Evolutionary conservation across 2,888 invertebrate genomes (phyloP).

Genomic region (Ecliptopera silaceata): DNA sequence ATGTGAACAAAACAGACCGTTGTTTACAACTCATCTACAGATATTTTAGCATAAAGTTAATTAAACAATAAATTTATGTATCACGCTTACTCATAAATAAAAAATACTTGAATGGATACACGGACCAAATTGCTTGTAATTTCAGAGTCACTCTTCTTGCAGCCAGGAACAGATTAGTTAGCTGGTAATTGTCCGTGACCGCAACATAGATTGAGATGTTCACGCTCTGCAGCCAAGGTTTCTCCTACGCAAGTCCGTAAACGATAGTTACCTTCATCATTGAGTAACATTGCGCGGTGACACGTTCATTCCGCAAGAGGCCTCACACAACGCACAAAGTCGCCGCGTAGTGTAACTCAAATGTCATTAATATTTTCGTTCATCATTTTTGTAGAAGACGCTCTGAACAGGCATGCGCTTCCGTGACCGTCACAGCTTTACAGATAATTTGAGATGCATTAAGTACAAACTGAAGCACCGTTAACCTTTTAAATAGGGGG

Average conservation of each 20-base stretch:
- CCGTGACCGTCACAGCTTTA: constrained; percentile 23
- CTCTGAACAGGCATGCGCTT: not conserved
- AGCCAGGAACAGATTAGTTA: constrained; percentile 8
- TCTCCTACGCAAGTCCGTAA: no score
- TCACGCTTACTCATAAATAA: no score
- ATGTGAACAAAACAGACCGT: not conserved
- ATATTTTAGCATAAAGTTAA: not conserved
- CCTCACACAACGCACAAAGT: no score
- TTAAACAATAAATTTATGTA: no score
- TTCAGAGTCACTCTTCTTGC: not conserved
- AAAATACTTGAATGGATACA: no score
- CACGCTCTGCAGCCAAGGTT: constrained; percentile 37
- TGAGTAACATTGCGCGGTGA: no score
- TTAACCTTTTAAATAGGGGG: constrained; percentile 7
- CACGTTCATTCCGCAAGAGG: no score
- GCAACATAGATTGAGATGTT: constrained; percentile 35
- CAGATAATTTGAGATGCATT: constrained; percentile 20
- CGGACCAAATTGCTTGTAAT: not conserved
- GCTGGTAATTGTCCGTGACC: constrained; percentile 15
- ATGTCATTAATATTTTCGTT: no score
- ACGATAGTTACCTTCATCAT: no score
- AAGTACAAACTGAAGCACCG: constrained; percentile 1
- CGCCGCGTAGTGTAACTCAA: no score
- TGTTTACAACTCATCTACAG: constrained; percentile 19
- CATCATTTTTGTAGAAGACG: no score